Percentiles rank a stretch among this genome's conserved stretches.
These are phyloP conservation scores for Glaucidium brasilianum DNA, from an alignment of 2,113 vertebrate species.

Conservation along the genomic window DNA sequence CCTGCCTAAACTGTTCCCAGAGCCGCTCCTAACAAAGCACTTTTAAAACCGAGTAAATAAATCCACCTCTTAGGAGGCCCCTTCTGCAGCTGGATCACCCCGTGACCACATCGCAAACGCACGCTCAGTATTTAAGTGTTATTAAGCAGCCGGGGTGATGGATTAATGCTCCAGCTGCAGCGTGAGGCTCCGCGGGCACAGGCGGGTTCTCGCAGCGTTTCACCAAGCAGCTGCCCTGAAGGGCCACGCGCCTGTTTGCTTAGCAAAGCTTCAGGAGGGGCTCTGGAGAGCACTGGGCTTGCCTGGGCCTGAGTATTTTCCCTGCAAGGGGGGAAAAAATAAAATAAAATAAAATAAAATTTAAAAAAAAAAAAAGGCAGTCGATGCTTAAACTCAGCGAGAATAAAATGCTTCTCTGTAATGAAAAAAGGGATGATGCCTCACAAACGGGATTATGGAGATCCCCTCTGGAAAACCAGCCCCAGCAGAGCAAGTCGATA, in stretches of 20 bases:
- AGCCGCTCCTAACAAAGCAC: fast-evolving
- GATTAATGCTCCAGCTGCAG: background rate
- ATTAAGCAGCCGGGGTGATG: background rate
- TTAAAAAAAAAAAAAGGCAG: background rate
- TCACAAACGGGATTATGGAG: background rate
- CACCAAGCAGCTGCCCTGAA: background rate
- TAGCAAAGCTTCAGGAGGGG: background rate
- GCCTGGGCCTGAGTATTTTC: background rate
- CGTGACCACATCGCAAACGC: fast-evolving
- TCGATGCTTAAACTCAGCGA: background rate
- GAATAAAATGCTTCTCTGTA: background rate
- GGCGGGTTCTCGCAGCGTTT: background rate
- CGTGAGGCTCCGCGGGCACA: fast-evolving
- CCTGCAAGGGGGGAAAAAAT: background rate
- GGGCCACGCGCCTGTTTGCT: background rate
- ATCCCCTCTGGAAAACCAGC: background rate
- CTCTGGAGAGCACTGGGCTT: background rate
- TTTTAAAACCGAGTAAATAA: background rate
- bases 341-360: background rate
- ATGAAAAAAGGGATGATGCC: background rate
- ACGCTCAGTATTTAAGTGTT: fast-evolving
- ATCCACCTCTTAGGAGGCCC: fast-evolving
- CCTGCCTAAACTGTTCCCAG: background rate
- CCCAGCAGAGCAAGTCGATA: background rate
- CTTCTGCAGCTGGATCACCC: background rate